Base-by-base conservation (phyloP, 2,888 invertebrate genomes). In the Tridacna gigas region DNA sequence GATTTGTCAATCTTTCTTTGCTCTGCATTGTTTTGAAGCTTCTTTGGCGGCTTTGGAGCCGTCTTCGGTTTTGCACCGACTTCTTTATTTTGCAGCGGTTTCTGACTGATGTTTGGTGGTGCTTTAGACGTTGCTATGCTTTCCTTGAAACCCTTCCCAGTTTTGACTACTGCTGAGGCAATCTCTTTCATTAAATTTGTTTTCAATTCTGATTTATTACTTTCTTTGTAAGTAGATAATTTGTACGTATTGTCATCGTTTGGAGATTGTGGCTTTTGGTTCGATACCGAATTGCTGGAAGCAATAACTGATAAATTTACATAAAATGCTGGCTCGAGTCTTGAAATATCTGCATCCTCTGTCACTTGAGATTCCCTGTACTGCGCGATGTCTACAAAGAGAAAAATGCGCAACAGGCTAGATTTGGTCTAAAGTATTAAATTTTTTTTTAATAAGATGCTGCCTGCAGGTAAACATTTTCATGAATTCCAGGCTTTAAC, bases 341-440 rank as follows among this genome's bases (percentile, higher is more conserved):
- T 51, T 51, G 48, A 22, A 26, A 71, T 51, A 18, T 71, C 26
- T 0, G 25, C 51, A n/a, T 48, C 20, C 51, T 22, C 22, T 26
- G 45, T 22, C 11, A 71, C 71, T 37, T 71, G 22, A 13, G 12
- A 28, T 51, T 48, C 71, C 25, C 51, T 25, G 20, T 71, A 71
- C 18, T 71, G 71, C 5, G 71, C 71, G 9, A 71, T 47, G 47
- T 71, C 71, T 71, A n/a, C 63, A 63, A 63, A 63, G n/a, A 56
- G 56, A 20, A n/a, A 56, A 9, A 56, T 56, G 20, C 3, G 18
- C n/a, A 9, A 1, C 3, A 56, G n/a, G 56, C 9, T 56, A 20
- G 2, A 9, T 56, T 56, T 20, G 7, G 37, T 37, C 7, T 37
- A 37, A 37, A 2, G 37, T 7, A 7, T 4, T 37, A 37, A 37